These are phyloP conservation scores for Ctenopoma kingsleyae DNA, from an alignment of 2,797 vertebrate species.

Conservation along the genomic window DNA sequence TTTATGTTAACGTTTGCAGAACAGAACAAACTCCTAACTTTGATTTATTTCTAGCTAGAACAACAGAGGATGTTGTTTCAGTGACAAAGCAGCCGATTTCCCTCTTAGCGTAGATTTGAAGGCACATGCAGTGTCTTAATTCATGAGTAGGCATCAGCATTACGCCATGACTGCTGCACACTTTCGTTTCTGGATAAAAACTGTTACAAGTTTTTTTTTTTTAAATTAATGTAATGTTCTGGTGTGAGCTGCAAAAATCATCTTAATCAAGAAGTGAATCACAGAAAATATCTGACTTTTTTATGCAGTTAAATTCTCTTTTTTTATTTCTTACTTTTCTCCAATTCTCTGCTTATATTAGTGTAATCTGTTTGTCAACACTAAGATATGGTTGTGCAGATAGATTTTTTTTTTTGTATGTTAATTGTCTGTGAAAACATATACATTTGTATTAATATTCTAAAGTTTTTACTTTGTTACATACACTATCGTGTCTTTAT, in stretches of 20 bases:
- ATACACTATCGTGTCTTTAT: conserved; percentile 61
- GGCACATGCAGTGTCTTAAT: conserved; percentile 60
- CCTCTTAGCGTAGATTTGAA: conserved; percentile 53
- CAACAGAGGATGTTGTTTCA: conserved; percentile 77
- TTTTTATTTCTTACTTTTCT: conserved; percentile 44
- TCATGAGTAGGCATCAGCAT: conserved; percentile 71
- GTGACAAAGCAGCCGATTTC: conserved; percentile 56
- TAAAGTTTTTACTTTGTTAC: conserved; percentile 85
- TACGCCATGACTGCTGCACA: conserved; percentile 59
- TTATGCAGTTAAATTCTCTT: conserved; percentile 36
- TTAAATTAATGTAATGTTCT: conserved; percentile 15
- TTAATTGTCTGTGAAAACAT: conserved; percentile 55
- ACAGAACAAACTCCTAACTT: conserved; percentile 62
- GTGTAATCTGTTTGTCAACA: conserved; percentile 65
- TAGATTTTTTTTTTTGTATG: conserved; percentile 50
- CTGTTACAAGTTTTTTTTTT: conserved; percentile 42
- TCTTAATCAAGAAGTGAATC: conserved; percentile 2
- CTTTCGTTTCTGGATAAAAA: conserved; percentile 72
- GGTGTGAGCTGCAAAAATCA: conserved; percentile 33
- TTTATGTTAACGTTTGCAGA: conserved; percentile 68
- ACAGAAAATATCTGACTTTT: conserved; percentile 5
- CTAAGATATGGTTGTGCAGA: conserved; percentile 62
- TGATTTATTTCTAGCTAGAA: conserved; percentile 50
- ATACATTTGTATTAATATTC: conserved; percentile 83
- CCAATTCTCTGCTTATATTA: conserved; percentile 42